These are phyloP conservation scores for Drosophila subpulchrella DNA, from an alignment of 1,140 invertebrate species.

Conservation along the genomic window DNA sequence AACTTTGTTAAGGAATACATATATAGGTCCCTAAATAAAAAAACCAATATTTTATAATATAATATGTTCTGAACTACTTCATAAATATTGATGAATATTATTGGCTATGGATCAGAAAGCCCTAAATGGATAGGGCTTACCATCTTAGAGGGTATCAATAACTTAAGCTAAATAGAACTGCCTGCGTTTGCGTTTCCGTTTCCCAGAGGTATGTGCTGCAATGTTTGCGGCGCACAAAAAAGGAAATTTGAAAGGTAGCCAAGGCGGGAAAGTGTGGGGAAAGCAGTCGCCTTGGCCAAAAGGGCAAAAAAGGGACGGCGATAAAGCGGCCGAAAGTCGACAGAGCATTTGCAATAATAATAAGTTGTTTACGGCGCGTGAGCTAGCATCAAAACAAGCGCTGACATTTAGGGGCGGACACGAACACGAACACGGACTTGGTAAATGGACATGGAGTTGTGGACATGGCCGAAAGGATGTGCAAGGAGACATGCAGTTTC, in stretches of 20 bases:
- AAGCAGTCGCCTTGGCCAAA: not conserved
- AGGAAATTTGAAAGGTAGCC: conserved; percentile 68
- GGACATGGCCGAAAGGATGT: conserved; percentile 44
- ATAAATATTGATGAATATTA: no score
- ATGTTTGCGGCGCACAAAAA: conserved; percentile 59
- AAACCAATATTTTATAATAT: no score
- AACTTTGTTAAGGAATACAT: no score
- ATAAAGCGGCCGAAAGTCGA: conserved; percentile 37
- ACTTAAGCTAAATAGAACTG: conserved; percentile 63
- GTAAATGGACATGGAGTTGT: conserved; percentile 42
- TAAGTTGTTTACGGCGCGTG: conserved; percentile 82
- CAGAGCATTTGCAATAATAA: conserved; percentile 74
- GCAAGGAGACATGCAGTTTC: conserved; percentile 44
- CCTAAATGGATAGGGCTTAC: not conserved
- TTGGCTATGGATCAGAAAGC: not conserved
- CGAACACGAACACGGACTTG: conserved; percentile 61
- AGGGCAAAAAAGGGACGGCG: conserved; percentile 23
- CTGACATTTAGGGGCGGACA: conserved; percentile 81
- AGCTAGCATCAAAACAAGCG: conserved; percentile 81
- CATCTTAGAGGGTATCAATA: conserved; percentile 32
- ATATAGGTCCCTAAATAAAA: no score
- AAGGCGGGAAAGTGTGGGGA: conserved; percentile 37
- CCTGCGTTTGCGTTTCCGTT: conserved; percentile 77
- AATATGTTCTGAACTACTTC: no score
- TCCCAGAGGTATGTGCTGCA: conserved; percentile 36